A percentile compares a stretch with the other conserved stretches of the same genome.
These are phyloP conservation scores for Cherax destructor DNA, from an alignment of 1,140 invertebrate genomes.

Conservation along the genomic window DNA sequence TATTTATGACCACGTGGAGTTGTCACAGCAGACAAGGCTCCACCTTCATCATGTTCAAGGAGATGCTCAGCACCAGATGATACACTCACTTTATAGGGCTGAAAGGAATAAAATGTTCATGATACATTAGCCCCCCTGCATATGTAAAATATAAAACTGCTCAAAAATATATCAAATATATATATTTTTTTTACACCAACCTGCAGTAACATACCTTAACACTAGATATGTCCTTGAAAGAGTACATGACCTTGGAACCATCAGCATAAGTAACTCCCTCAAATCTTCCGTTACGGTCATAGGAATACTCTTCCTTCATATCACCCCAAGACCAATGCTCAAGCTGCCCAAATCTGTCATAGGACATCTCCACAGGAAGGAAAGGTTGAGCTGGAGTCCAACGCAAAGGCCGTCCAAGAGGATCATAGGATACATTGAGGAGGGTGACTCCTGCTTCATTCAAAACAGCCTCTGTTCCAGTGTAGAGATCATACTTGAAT, in stretches of 20 bases:
- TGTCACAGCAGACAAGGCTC: conserved; percentile 91
- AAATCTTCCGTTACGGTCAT: conserved; percentile 89
- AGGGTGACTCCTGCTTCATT: conserved; percentile 90
- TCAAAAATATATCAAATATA: too few relatives aligned
- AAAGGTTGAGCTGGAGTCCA: conserved; percentile 85
- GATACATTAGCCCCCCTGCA: neutral
- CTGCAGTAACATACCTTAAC: conserved; percentile 79
- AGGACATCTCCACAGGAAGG: conserved; percentile 87
- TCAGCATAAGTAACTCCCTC: conserved; percentile 92
- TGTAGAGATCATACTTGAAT: conserved; percentile 93
- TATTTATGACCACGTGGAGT: conserved; percentile 95
- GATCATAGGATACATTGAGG: conserved; percentile 93
- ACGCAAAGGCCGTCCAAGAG: conserved; percentile 90
- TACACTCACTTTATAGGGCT: conserved; percentile 93
- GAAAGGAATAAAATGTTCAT: conserved; percentile 68
- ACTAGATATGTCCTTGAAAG: conserved; percentile 91
- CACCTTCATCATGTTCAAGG: conserved; percentile 93
- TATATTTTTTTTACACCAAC: too few relatives aligned
- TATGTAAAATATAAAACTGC: neutral
- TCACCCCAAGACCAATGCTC: conserved; percentile 95
- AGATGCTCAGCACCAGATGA: conserved; percentile 94
- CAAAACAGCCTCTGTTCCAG: conserved; percentile 91
- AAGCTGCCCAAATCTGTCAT: conserved; percentile 92
- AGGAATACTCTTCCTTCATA: conserved; percentile 89
- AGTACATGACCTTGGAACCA: conserved; percentile 84